A percentile compares a stretch with the other conserved stretches of the same genome.
These are phyloP conservation scores for Hypena proboscidalis DNA, from an alignment of 2,888 invertebrate genomes.

Conservation along the genomic window DNA sequence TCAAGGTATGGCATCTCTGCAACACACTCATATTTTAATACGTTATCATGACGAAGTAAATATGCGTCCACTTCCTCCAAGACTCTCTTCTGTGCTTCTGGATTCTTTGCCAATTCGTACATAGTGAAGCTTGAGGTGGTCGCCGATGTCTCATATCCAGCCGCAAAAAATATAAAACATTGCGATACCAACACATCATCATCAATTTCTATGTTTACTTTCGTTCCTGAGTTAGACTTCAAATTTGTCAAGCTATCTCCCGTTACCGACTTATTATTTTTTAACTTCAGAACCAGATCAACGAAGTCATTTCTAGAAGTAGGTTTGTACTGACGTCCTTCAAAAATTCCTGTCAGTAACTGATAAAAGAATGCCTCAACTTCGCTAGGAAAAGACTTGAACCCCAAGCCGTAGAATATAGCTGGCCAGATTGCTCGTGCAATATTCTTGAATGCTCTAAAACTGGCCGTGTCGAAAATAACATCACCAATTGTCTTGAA, in stretches of 20 bases:
- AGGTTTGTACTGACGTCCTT: slow-evolving; percentile 50
- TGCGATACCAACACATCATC: slow-evolving; percentile 80
- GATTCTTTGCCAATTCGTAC: slow-evolving; percentile 59
- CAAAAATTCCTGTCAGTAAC: slow-evolving; percentile 49
- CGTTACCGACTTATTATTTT: slow-evolving; percentile 45
- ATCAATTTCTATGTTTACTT: slow-evolving; percentile 54
- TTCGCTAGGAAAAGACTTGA: slow-evolving; percentile 45
- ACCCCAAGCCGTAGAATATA: slow-evolving; percentile 58
- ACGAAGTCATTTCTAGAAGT: slow-evolving; percentile 60
- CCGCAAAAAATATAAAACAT: slow-evolving; percentile 76
- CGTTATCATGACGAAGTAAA: slow-evolving; percentile 45
- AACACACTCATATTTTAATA: slow-evolving; percentile 51
- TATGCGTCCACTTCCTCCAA: slow-evolving; percentile 55
- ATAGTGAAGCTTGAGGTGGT: slow-evolving; percentile 50
- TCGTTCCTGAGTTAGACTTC: slow-evolving; percentile 43
- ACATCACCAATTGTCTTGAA: slow-evolving; percentile 50
- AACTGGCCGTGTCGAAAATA: slow-evolving; percentile 49
- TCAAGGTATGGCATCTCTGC: slow-evolving; percentile 53
- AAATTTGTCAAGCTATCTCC: slow-evolving; percentile 58
- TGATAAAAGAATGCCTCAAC: slow-evolving; percentile 51
- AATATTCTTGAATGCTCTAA: slow-evolving; percentile 46
- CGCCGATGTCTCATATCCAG: slow-evolving; percentile 64
- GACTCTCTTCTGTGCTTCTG: slow-evolving; percentile 45
- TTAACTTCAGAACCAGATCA: slow-evolving; percentile 57
- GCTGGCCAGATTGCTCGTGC: slow-evolving; percentile 58